These are phyloP conservation scores for Laterallus jamaicensis DNA, from an alignment of 2,113 vertebrate genomes.

Conservation along the genomic window DNA sequence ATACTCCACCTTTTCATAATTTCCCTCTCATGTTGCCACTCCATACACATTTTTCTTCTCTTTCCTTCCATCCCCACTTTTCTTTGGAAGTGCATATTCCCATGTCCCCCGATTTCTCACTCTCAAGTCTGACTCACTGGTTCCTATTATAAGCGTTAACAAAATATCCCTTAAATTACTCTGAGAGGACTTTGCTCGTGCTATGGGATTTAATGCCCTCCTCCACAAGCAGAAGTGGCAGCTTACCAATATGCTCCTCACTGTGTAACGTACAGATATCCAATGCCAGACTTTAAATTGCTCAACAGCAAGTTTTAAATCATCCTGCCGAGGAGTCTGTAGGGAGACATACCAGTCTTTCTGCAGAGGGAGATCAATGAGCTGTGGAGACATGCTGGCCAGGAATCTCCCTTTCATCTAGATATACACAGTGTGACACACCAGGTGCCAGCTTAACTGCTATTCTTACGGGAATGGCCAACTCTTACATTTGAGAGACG, in stretches of 20 bases:
- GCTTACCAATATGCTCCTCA: slow-evolving; percentile 47
- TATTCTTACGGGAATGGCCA: slow-evolving; percentile 53
- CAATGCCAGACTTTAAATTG: slow-evolving; percentile 67
- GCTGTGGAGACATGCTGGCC: slow-evolving; percentile 73
- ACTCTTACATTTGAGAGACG: slow-evolving; percentile 20
- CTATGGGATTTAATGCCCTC: slow-evolving; percentile 43
- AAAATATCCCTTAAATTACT: slow-evolving; percentile 61
- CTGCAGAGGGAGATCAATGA: slow-evolving; percentile 76
- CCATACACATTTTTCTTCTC: background rate
- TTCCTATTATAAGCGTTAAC: slow-evolving; percentile 51
- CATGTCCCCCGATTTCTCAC: slow-evolving; percentile 11
- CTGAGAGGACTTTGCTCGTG: slow-evolving; percentile 11
- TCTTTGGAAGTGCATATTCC: slow-evolving; percentile 30
- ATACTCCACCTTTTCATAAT: background rate
- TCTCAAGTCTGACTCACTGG: slow-evolving; percentile 53
- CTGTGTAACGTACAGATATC: slow-evolving; percentile 46
- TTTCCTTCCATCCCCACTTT: background rate
- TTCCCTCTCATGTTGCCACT: background rate
- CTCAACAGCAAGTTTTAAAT: slow-evolving; percentile 77
- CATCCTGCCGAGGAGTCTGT: slow-evolving; percentile 66
- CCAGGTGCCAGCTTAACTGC: slow-evolving; percentile 63
- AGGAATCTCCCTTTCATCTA: slow-evolving; percentile 71
- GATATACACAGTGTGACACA: slow-evolving; percentile 64
- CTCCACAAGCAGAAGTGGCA: slow-evolving; percentile 45
- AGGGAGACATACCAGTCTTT: slow-evolving; percentile 74